Base-by-base conservation (phyloP, 2,888 invertebrate species). In the Cerastis rubricosa region DNA sequence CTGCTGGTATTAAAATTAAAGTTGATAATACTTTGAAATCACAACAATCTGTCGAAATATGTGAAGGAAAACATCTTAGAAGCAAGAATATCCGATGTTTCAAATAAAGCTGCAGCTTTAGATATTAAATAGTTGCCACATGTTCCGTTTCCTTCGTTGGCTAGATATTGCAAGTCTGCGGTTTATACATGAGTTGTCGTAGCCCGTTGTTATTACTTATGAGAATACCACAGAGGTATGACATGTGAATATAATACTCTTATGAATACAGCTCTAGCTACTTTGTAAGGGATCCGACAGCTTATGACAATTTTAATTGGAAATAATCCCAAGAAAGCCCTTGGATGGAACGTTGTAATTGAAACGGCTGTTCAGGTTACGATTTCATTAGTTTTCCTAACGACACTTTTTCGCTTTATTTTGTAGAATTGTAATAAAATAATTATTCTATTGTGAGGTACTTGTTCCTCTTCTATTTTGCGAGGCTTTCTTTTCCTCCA, bases 81-180 rank as follows among this genome's bases (percentile, higher is more conserved):
- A 59, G 64, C 59, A 40, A 40, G 63, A 68, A 77, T 54, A 68
- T 59, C 49, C 40, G 43, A 69, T 69, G 61, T 59, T 59, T 29
- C 49, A 65, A 35, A 75, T 77, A 43, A 49, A 78, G 40, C 64
- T 75, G 59, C 54, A 79, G 68, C 40, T 74, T 22, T 69, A 66
- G 78, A 78, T 74, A 75, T 76, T 72, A 77, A 76, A 90, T 90
- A 78, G 89, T 86, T 82, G 81, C 88, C 89, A 91, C 86, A 84
- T 90, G 90, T 88, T 85, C 78, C 85, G 85, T 87, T 91, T 92
- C 88, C 89, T 82, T 78, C 76, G 84, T 79, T 76, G 78, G 80
- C 84, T 85, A 85, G 85, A 89, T 90, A 90, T 90, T 89, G 87
- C 87, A 79, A 82, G 76, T 82, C 80, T 86, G 88, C 77, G 86